Evolutionary conservation across 2,888 invertebrate species (phyloP).

Genomic region (Malachius bipustulatus): DNA sequence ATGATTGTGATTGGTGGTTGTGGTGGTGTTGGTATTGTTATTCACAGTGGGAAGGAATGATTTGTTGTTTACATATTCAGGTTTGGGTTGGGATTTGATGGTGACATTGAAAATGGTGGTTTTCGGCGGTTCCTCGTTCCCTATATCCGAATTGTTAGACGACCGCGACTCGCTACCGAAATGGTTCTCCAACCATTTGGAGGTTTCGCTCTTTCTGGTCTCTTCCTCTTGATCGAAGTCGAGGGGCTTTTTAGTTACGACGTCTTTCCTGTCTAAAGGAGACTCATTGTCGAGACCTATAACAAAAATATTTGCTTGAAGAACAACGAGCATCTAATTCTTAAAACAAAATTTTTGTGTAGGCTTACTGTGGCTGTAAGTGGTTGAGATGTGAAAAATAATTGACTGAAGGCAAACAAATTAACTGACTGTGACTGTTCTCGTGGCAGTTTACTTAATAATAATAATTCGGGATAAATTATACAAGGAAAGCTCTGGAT

Average conservation of each 20-base stretch:
- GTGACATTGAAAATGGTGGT: conserved; percentile 67
- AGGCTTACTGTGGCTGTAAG: too few species aligned
- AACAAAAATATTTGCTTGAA: too few species aligned
- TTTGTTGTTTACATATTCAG: conserved; percentile 26
- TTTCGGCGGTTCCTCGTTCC: conserved; percentile 47
- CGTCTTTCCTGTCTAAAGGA: conserved; percentile 62
- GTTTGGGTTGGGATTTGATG: conserved; percentile 52
- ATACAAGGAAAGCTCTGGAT: too few species aligned
- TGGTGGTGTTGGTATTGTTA: conserved; percentile 23
- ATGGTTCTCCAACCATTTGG: conserved; percentile 83
- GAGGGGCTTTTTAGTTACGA: conserved; percentile 65
- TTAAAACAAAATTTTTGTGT: too few species aligned
- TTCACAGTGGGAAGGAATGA: conserved; percentile 18
- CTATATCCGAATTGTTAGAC: conserved; percentile 57
- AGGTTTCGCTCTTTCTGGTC: conserved; percentile 78
- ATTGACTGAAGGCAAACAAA: too few species aligned
- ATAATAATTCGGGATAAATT: too few species aligned
- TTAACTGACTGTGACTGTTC: too few species aligned
- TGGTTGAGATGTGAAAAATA: too few species aligned
- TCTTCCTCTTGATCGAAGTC: conserved; percentile 83
- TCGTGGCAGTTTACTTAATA: too few species aligned
- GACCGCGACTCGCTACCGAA: conserved; percentile 79
- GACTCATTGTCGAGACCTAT: conserved; percentile 28
- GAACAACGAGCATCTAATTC: too few species aligned
- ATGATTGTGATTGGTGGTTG: conserved; percentile 27